Percentiles rank a stretch among this genome's conserved stretches.
These are phyloP conservation scores for Enteromius anoplus DNA, from an alignment of 2,797 vertebrate genomes.

Conservation along the genomic window DNA sequence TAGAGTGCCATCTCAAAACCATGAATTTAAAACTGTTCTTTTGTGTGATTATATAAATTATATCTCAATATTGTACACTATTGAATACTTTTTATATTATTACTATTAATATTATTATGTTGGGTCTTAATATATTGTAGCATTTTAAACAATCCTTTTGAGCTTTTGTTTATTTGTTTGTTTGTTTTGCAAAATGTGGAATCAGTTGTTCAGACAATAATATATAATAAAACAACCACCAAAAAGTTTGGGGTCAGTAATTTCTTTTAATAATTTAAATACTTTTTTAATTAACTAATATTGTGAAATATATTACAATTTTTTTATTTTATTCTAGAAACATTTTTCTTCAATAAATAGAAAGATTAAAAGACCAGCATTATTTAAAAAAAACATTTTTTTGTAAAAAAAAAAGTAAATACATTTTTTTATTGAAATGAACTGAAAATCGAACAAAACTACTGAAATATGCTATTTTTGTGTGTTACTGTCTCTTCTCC, in stretches of 20 bases:
- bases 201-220: background rate
- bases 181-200: background rate
- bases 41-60: background rate
- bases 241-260: background rate
- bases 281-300: background rate
- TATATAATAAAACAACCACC: background rate
- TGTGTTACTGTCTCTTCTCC: background rate
- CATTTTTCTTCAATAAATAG: background rate
- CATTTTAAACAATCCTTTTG: background rate
- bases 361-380: background rate
- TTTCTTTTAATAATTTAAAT: background rate
- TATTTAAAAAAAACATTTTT: background rate
- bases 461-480: background rate
- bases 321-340: background rate
- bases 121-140: background rate
- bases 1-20: background rate
- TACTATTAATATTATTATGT: background rate
- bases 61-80: background rate
- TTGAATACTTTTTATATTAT: background rate
- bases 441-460: background rate
- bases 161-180: background rate
- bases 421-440: no score
- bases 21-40: background rate
- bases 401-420: no score
- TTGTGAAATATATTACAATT: background rate